Base-by-base conservation (phyloP, 2,113 vertebrate species). In the Acrocephalus arundinaceus region DNA sequence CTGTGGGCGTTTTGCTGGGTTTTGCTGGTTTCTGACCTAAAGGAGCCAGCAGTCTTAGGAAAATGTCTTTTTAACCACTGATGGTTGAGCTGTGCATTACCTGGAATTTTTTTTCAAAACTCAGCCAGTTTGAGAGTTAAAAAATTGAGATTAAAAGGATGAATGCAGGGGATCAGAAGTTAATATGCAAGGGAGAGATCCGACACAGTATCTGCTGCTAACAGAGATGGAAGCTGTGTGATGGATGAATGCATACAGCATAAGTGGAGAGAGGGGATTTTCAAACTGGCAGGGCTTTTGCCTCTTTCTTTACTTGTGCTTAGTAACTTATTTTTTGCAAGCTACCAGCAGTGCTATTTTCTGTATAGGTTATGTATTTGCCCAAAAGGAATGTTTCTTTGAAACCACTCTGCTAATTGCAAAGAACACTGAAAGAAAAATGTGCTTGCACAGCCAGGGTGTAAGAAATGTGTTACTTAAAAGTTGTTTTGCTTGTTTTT, bases 331-430 rank as follows among this genome's bases (percentile, higher is more conserved):
- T 35, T 87, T 81, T 79, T 72, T 37, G 48, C 6, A 13, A 5
- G 28, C 39, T 6, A 6, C 20, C 2, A 2, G 72, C 12, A 9
- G 7, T 73, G 45, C 58, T 22, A 0, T 67, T 74, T 51, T 93
- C 48, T 48, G 20, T 55, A 39, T 61, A 66, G 10, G 55, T 93
- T 79, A 91, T 66, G n/a, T 93, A 79, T 96, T 96, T 91, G 81
- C 91, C 85, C 89, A 89, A 95, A 94, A 87, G 93, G 66, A 70
- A 79, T 3, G 3, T 85, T 93, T 89, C 71, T 87, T 93, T 94
- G 54, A 89, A 95, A 49, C 37, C 23, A 16, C 76, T 84, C 73
- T 31, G 16, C 45, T 94, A 84, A 87, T 74, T 81, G 68, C 57
- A 87, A 43, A 33, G 54, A 83, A 20, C 74, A 83, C 67, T 20